These are phyloP conservation scores for Acanthis flammea DNA, from an alignment of 2,797 vertebrate species.

Conservation along the genomic window DNA sequence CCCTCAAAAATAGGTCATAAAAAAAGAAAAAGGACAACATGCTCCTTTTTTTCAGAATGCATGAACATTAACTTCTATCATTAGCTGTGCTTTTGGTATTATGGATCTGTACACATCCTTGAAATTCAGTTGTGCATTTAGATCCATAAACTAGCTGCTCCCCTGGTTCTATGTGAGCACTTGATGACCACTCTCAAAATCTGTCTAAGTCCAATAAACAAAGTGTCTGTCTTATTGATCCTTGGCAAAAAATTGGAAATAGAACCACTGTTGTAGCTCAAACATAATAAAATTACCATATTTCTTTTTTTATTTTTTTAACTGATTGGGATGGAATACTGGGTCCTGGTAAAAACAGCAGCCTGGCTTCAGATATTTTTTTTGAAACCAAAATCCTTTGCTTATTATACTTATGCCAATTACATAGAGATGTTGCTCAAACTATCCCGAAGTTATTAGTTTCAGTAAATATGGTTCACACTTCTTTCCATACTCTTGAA, in stretches of 20 bases:
- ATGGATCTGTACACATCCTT: neutral
- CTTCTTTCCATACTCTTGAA: neutral
- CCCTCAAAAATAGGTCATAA: neutral
- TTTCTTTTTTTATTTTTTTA: neutral
- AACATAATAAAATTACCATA: neutral
- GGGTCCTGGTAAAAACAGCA: neutral
- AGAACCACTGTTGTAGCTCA: neutral
- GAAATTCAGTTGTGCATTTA: neutral
- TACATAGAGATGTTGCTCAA: neutral
- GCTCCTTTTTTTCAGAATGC: neutral
- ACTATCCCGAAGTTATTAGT: neutral
- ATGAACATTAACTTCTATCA: neutral
- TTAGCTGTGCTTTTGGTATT: neutral
- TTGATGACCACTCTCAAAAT: neutral
- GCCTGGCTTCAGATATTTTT: neutral
- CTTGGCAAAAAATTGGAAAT: neutral
- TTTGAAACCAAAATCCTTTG: neutral
- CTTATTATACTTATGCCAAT: neutral
- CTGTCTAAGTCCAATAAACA: neutral
- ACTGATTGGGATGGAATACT: neutral
- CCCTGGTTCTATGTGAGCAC: rapidly evolving
- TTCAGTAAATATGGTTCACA: neutral
- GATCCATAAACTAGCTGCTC: neutral
- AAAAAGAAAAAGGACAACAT: rapidly evolving
- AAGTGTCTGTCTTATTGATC: neutral